These are phyloP conservation scores for Neodiprion pinetum DNA, from an alignment of 1,140 invertebrate genomes.

Conservation along the genomic window DNA sequence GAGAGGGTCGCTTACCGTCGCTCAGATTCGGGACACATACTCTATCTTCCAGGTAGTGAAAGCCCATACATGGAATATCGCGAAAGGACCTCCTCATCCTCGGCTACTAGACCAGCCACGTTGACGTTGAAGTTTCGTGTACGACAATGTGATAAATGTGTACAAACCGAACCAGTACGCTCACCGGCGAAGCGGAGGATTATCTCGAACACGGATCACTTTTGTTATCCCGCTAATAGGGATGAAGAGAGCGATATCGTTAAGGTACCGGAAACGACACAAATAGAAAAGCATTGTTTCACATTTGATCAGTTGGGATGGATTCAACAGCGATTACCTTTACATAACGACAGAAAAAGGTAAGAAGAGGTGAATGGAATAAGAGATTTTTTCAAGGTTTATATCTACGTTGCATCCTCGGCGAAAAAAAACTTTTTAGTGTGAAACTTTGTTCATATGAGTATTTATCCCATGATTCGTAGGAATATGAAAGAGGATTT, in stretches of 20 bases:
- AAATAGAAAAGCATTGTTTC: conserved; percentile 44
- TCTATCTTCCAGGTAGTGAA: conserved; percentile 57
- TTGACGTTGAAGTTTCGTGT: conserved; percentile 65
- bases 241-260: conserved; percentile 39
- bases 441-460: too few species aligned
- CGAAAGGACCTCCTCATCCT: conserved; percentile 39
- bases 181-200: conserved; percentile 55
- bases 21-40: conserved; percentile 54
- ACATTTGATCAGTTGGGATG: conserved; percentile 42
- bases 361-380: conserved; percentile 26
- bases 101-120: conserved; percentile 42
- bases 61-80: conserved; percentile 67
- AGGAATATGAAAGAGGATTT: background rate
- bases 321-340: conserved; percentile 44
- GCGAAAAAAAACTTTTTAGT: too few species aligned
- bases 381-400: background rate
- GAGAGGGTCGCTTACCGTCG: conserved; percentile 64
- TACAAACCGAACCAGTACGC: conserved; percentile 64
- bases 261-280: conserved; percentile 36
- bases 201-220: conserved; percentile 51
- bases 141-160: conserved; percentile 65
- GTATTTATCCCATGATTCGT: background rate
- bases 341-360: conserved; percentile 58
- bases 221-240: conserved; percentile 46
- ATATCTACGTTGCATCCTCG: background rate